A percentile compares a stretch with the other conserved stretches of the same genome.
These are phyloP conservation scores for Sebastes elongatus DNA, from an alignment of 2,797 vertebrate species.

Conservation along the genomic window DNA sequence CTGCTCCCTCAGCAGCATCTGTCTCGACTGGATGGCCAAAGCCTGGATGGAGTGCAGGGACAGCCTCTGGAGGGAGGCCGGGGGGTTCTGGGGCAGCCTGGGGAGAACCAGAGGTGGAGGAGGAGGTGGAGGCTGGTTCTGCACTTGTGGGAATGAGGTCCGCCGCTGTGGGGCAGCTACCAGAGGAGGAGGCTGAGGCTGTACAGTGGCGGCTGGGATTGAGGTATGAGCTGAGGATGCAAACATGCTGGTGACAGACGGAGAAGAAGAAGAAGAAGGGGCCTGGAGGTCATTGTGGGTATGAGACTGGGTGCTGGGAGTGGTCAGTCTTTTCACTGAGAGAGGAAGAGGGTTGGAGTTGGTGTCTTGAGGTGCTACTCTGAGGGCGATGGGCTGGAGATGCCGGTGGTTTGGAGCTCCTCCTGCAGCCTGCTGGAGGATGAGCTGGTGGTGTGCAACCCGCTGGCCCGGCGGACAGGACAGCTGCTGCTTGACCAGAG, in stretches of 20 bases:
- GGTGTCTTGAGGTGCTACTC: slow-evolving; percentile 81
- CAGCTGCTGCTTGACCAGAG: slow-evolving; percentile 88
- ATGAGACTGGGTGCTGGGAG: slow-evolving; percentile 56
- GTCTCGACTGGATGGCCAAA: slow-evolving; percentile 87
- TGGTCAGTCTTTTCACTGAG: slow-evolving; percentile 76
- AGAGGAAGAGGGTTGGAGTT: slow-evolving; percentile 83
- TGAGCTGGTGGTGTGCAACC: slow-evolving; percentile 89
- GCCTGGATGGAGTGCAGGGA: slow-evolving; percentile 88
- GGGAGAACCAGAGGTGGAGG: slow-evolving; percentile 80
- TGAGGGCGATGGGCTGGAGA: slow-evolving; percentile 89
- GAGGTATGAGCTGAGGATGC: slow-evolving; percentile 79
- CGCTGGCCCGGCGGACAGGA: slow-evolving; percentile 83
- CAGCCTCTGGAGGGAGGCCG: slow-evolving; percentile 85
- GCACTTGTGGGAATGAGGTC: slow-evolving; percentile 72
- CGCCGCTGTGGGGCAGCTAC: slow-evolving; percentile 73
- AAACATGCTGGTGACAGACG: slow-evolving; percentile 71
- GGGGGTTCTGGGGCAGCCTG: slow-evolving; percentile 76
- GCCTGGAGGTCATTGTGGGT: slow-evolving; percentile 28
- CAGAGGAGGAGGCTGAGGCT: slow-evolving; percentile 86
- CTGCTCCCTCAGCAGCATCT: slow-evolving; percentile 87
- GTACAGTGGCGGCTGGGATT: slow-evolving; percentile 74
- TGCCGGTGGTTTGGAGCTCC: slow-evolving; percentile 82
- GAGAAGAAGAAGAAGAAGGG: slow-evolving; percentile 38
- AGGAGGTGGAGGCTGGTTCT: slow-evolving; percentile 80
- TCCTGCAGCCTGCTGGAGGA: slow-evolving; percentile 82